Evolutionary conservation across 2,797 vertebrate genomes (phyloP), one percentile per base, ranked within the genome.

Genomic region (Coccyzus lansbergi): DNA sequence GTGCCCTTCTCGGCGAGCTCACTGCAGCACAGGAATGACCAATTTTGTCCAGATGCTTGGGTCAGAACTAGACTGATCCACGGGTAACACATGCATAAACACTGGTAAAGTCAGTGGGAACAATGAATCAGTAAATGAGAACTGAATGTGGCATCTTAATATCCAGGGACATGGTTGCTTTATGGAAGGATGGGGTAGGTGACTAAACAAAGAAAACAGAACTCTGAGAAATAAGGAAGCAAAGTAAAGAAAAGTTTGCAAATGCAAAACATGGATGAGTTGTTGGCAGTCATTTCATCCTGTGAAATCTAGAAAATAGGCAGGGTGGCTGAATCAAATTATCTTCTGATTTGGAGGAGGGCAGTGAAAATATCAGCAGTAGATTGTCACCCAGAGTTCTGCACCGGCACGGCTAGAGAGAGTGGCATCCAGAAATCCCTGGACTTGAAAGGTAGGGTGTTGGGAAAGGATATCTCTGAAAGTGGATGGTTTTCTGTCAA

Each of bases 301-400:
- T 91, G 53, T 64, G 65, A 87, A 81, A 75, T 90, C 77, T 94
- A 83, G 92, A 75, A 92, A 86, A 60, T 21, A 67, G 62, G 88
- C 34, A 88, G 79, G 31, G 81, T 1, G 29, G 20, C 87, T 93
- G 82, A 77, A 71, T 55, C 2, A 3, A 94, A 95, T 95, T 89
- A 88, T 36, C 52, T 92, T 60, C 87, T 88, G 76, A 69, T 87
- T 92, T 75, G 77, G 46, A 17, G 42, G 22, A 14, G 26, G 11
- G 21, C 38, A 89, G 17, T 83, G 75, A 86, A 72, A 92, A 93
- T 79, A 69, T 72, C 68, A 86, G 69, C 51, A n/a, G 14, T 18
- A 2, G 34, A 93, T 8, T 36, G 15, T 84, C 49, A 56, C 29
- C 60, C 69, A n/a, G 55, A 34, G 18, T 25, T 84, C n/a, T 53